A percentile compares a stretch with the other conserved stretches of the same genome.
phyloP scores from a whole-genome alignment of 2,888 invertebrate species.

The Salpingus planirostris region DNA sequence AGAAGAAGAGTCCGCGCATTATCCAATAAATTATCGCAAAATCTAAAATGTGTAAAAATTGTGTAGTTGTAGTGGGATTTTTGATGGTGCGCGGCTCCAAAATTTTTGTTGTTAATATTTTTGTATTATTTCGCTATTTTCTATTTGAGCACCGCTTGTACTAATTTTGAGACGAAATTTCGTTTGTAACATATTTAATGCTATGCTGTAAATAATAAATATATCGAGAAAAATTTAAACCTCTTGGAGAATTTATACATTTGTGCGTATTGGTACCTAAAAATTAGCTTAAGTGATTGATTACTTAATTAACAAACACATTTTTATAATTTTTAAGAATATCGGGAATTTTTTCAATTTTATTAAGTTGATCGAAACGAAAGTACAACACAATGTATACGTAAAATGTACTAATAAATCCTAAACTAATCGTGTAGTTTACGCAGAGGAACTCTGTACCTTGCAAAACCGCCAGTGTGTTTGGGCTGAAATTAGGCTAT shows the following conservation, averaged over 20 bases:
- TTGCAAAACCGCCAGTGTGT: constrained; percentile 40
- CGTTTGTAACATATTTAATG: constrained; percentile 24
- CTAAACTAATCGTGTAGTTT: too few species aligned
- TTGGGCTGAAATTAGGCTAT: constrained; percentile 31
- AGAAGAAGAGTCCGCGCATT: too few species aligned
- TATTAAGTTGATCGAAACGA: constrained; percentile 35
- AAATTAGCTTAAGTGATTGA: constrained; percentile 26
- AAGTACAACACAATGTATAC: constrained; percentile 43
- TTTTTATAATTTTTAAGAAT: too few species aligned
- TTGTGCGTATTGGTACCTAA: constrained; percentile 37
- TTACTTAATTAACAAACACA: constrained; percentile 18
- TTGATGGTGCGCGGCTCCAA: too few species aligned
- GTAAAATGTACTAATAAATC: constrained; percentile 26
- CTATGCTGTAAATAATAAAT: constrained; percentile 25
- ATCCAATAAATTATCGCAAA: too few species aligned
- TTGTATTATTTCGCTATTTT: constrained; percentile 11
- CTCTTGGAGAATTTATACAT: constrained; percentile 41
- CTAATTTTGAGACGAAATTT: constrained; percentile 24
- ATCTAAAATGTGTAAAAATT: too few species aligned
- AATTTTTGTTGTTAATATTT: constrained; percentile 7
- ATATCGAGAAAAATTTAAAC: constrained; percentile 31
- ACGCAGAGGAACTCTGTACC: constrained; percentile 36
- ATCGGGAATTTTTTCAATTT: too few species aligned
- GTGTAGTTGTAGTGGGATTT: too few species aligned
- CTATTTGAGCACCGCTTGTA: constrained; percentile 35